A percentile compares a stretch with the other conserved stretches of the same genome.
phyloP scores from a whole-genome alignment of 2,888 invertebrate species.

The Mimachlamys varia region DNA sequence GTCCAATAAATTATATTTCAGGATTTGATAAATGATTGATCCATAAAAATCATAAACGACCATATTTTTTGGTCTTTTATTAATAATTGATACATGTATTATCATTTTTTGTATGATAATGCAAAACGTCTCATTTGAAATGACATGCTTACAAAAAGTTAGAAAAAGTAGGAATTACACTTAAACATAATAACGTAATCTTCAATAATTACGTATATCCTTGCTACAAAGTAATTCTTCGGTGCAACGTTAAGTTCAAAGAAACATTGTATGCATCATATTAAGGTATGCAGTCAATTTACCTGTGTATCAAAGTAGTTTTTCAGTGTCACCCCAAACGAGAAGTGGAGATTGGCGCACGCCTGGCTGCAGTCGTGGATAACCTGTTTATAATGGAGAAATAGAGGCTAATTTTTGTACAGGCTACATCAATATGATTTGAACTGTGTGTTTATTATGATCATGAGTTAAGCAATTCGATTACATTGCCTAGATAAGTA shows the following conservation, averaged over 20 bases:
- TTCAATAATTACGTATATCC: too few relatives aligned
- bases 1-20: too few relatives aligned
- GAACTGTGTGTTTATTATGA: too few relatives aligned
- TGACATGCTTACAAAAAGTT: not conserved
- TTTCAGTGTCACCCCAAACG: conserved; percentile 61
- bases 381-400: conserved; percentile 53
- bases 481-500: too few relatives aligned
- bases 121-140: not conserved
- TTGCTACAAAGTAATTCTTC: too few relatives aligned
- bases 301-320: conserved; percentile 69
- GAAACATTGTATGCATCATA: not conserved
- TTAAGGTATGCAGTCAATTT: not conserved
- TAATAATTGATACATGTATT: not conserved
- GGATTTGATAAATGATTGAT: not conserved
- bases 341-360: conserved; percentile 55
- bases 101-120: not conserved
- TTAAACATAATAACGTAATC: too few relatives aligned
- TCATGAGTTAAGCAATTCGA: too few relatives aligned
- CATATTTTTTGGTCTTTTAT: too few relatives aligned
- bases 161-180: too few relatives aligned
- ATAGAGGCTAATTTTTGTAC: not conserved
- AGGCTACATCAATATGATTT: too few relatives aligned
- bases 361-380: conserved; percentile 62
- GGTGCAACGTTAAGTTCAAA: too few relatives aligned
- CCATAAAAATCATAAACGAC: too few relatives aligned